A percentile compares a stretch with the other conserved stretches of the same genome.
Conservation (phyloP, 1,140 invertebrate genomes). For the Temnothorax nylanderi region DNA sequence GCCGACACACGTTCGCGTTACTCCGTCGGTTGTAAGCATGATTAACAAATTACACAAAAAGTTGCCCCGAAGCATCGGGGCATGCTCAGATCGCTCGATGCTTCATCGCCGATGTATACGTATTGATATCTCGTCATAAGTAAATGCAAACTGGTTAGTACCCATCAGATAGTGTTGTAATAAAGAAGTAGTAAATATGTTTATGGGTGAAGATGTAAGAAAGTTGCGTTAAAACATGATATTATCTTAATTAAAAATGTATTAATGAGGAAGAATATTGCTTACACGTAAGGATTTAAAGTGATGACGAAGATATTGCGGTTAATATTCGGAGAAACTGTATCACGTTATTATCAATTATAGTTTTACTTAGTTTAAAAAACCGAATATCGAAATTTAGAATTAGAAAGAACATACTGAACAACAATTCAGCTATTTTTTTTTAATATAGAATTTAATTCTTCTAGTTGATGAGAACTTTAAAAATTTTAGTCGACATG, state of each 20-base stretch:
- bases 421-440: background rate
- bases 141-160: slow-evolving; percentile 28
- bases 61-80: slow-evolving; percentile 70
- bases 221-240: slow-evolving; percentile 8
- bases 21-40: slow-evolving; percentile 67
- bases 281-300: background rate
- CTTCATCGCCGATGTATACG: slow-evolving; percentile 67
- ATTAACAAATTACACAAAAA: slow-evolving; percentile 83
- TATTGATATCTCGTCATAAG: slow-evolving; percentile 44
- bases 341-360: background rate
- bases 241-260: background rate
- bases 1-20: slow-evolving; percentile 38
- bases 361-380: background rate
- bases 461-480: background rate
- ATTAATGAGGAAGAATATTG: background rate
- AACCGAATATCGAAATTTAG: background rate
- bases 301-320: background rate
- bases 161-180: slow-evolving; percentile 38
- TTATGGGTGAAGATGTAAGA: background rate
- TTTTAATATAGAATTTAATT: background rate
- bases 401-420: background rate
- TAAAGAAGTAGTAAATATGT: background rate
- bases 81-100: slow-evolving; percentile 63
- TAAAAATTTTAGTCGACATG: background rate
- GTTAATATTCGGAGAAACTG: background rate